Conservation (phyloP, 2,888 invertebrate species). For the Dione vanillae region DNA sequence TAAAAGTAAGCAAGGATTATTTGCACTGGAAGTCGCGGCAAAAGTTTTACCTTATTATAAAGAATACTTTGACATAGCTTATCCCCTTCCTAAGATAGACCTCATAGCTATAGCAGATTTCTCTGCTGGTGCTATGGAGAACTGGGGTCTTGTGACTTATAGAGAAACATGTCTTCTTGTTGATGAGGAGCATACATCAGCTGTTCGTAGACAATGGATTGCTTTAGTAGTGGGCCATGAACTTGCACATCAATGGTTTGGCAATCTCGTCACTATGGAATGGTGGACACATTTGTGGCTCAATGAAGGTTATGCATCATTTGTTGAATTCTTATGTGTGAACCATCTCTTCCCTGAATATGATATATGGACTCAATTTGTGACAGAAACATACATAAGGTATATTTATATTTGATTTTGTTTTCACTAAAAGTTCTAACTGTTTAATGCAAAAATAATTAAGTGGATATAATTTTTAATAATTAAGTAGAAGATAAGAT, state of each 20-base stretch:
- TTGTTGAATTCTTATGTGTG: slow-evolving; percentile 97
- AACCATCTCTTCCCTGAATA: slow-evolving; percentile 96
- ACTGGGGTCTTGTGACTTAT: slow-evolving; percentile 98
- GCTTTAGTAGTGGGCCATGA: slow-evolving; percentile 96
- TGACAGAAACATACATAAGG: slow-evolving; percentile 92
- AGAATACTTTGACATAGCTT: slow-evolving; percentile 96
- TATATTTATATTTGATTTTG: slow-evolving; percentile 46
- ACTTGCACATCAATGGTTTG: slow-evolving; percentile 99
- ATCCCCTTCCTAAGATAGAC: slow-evolving; percentile 98
- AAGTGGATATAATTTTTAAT: slow-evolving; percentile 10
- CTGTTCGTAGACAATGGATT: slow-evolving; percentile 92
- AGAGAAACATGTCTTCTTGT: slow-evolving; percentile 95
- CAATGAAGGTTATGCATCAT: slow-evolving; percentile 98
- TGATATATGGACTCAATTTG: slow-evolving; percentile 98
- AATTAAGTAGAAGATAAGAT: neutral
- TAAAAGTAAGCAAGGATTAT: slow-evolving; percentile 95
- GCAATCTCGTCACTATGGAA: slow-evolving; percentile 98
- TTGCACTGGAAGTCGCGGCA: slow-evolving; percentile 96
- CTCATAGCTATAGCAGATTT: slow-evolving; percentile 98
- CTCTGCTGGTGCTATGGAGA: slow-evolving; percentile 98
- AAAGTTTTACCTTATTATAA: slow-evolving; percentile 97
- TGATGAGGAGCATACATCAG: slow-evolving; percentile 95
- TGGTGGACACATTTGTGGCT: slow-evolving; percentile 99
- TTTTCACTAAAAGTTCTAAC: neutral
- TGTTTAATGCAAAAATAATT: slow-evolving; percentile 28